Evolutionary conservation across 2,797 vertebrate genomes (phyloP).

Genomic region (Ptychobarbus kaznakovi): DNA sequence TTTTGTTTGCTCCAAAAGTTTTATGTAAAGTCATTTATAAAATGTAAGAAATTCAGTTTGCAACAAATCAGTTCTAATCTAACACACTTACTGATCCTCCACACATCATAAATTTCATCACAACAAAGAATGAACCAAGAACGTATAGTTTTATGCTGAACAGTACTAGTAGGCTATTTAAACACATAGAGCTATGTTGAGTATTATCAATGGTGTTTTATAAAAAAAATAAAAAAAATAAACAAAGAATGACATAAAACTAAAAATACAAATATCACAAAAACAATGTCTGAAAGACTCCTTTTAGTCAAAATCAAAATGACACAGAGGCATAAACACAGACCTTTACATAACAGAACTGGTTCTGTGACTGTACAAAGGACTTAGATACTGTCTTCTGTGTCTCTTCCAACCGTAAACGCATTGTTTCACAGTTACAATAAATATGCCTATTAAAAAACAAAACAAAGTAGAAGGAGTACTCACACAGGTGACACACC

Average conservation of each 20-base stretch:
- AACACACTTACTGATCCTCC: neutral
- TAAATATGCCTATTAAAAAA: slow-evolving; percentile 14
- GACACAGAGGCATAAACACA: slow-evolving; percentile 16
- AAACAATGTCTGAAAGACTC: neutral
- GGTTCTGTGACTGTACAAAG: slow-evolving; percentile 11
- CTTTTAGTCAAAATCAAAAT: neutral
- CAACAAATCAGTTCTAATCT: neutral
- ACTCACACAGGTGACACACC: slow-evolving; percentile 1
- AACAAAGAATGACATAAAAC: too few relatives aligned
- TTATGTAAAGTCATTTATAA: too few relatives aligned
- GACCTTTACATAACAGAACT: slow-evolving; percentile 27
- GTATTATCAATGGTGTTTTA: too few relatives aligned
- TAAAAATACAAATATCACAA: neutral
- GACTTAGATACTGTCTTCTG: neutral
- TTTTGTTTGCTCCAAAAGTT: too few relatives aligned
- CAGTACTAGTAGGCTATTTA: neutral
- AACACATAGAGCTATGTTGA: neutral
- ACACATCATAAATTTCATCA: neutral
- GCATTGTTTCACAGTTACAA: neutral
- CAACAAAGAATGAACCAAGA: neutral
- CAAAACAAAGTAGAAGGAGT: neutral
- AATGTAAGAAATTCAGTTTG: neutral
- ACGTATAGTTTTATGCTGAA: neutral
- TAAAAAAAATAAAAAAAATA: neutral
- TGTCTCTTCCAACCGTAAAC: neutral